phyloP scores from a whole-genome alignment of 2,113 vertebrate species.

The Campylomormyrus numenius region DNA sequence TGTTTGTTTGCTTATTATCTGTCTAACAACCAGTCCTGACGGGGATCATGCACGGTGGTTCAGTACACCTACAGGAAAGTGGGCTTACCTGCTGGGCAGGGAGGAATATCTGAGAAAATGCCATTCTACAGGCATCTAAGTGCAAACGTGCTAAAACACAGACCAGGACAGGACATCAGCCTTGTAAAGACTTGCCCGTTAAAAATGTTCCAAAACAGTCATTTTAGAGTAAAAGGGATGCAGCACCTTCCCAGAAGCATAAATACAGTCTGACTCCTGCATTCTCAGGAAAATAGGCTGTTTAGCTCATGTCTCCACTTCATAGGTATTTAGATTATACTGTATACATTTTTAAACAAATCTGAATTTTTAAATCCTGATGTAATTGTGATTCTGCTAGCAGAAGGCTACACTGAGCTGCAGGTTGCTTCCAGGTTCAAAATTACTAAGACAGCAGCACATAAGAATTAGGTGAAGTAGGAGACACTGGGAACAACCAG shows the following conservation, averaged over 20 bases:
- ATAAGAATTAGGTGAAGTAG: too few relatives aligned
- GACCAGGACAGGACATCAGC: neutral
- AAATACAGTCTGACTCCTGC: neutral
- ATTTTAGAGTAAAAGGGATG: neutral
- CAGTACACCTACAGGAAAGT: neutral
- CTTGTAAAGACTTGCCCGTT: neutral
- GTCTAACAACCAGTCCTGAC: neutral
- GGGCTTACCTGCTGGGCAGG: neutral
- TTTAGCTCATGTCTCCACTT: neutral
- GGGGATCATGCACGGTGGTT: neutral
- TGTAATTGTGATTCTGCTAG: too few relatives aligned
- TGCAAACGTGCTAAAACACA: neutral
- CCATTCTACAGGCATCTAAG: neutral
- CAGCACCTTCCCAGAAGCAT: neutral
- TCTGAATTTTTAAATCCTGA: too few relatives aligned
- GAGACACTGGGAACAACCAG: too few relatives aligned
- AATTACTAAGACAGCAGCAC: too few relatives aligned
- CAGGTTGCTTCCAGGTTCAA: too few relatives aligned
- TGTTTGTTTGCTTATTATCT: neutral
- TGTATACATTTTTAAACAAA: neutral
- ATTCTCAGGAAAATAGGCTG: neutral
- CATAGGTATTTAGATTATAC: neutral
- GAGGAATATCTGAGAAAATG: neutral
- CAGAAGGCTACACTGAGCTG: too few relatives aligned
- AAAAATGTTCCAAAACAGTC: neutral